These are phyloP conservation scores for Lathronympha strigana DNA, from an alignment of 2,888 invertebrate species.

Conservation along the genomic window DNA sequence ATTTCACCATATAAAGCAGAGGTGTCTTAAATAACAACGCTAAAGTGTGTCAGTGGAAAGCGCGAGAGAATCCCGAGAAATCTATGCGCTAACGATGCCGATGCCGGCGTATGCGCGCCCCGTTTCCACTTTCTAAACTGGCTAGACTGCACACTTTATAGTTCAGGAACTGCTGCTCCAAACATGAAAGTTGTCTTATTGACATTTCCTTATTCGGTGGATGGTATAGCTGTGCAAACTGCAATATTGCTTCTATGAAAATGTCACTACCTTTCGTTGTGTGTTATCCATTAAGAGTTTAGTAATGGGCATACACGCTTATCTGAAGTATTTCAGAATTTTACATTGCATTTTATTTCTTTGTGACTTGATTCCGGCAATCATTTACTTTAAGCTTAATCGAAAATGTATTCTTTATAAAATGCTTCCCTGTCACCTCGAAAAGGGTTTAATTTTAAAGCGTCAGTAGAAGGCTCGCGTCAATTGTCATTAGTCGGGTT, in stretches of 20 bases:
- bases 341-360: background rate
- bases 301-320: conserved; percentile 1
- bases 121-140: conserved; percentile 82
- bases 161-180: conserved; percentile 74
- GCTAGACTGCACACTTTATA: conserved; percentile 71
- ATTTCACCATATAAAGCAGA: conserved; percentile 17
- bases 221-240: conserved; percentile 40
- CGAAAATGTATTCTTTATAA: background rate
- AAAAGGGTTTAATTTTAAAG: conserved; percentile 17
- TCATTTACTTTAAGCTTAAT: background rate
- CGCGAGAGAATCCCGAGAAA: conserved; percentile 83
- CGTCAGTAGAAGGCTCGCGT: conserved; percentile 46
- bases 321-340: background rate
- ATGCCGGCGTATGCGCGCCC: conserved; percentile 56
- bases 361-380: background rate
- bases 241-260: conserved; percentile 14
- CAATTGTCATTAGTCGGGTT: conserved; percentile 62
- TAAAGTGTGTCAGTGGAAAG: conserved; percentile 83
- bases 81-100: conserved; percentile 73
- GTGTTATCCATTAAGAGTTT: conserved; percentile 11
- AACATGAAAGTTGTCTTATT: conserved; percentile 74
- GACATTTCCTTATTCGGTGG: conserved; percentile 67
- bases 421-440: conserved; percentile 13
- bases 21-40: conserved; percentile 47
- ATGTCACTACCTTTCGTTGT: conserved; percentile 19